phyloP scores from a whole-genome alignment of 2,888 invertebrate genomes.

The Danaus chrysippus region DNA sequence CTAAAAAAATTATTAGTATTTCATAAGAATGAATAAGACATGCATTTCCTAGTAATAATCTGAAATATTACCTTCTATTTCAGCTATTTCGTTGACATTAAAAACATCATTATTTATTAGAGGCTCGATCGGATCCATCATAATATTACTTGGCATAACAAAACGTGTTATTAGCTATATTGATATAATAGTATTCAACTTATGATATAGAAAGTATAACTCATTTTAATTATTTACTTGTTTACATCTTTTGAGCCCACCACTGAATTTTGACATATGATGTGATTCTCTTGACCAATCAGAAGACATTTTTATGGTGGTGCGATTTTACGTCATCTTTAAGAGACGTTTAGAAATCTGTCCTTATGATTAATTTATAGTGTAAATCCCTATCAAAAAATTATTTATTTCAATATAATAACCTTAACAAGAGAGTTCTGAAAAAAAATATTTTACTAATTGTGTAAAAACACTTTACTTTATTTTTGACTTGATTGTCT shows the following conservation, averaged over 20 bases:
- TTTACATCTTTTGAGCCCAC: constrained; percentile 52
- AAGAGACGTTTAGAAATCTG: constrained; percentile 16
- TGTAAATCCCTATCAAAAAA: background rate
- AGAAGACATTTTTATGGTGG: constrained; percentile 67
- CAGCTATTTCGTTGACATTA: constrained; percentile 82
- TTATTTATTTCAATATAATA: background rate
- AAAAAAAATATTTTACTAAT: too few species aligned
- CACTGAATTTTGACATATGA: constrained; percentile 57
- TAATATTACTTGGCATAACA: background rate
- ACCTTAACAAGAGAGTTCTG: too few species aligned
- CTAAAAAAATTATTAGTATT: constrained; percentile 53
- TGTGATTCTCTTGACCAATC: constrained; percentile 77
- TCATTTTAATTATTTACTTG: constrained; percentile 39
- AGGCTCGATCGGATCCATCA: constrained; percentile 63
- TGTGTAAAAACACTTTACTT: too few species aligned
- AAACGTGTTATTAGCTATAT: constrained; percentile 5
- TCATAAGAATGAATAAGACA: constrained; percentile 5
- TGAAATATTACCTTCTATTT: constrained; percentile 81
- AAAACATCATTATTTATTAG: constrained; percentile 78
- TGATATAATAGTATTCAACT: constrained; percentile 9
- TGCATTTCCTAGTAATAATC: background rate
- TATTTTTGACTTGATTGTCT: too few species aligned
- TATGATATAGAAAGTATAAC: background rate
- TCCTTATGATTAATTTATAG: background rate
- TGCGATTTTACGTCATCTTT: constrained; percentile 76